Conservation (phyloP, 1,140 invertebrate species). For the Micrasema minimum region DNA sequence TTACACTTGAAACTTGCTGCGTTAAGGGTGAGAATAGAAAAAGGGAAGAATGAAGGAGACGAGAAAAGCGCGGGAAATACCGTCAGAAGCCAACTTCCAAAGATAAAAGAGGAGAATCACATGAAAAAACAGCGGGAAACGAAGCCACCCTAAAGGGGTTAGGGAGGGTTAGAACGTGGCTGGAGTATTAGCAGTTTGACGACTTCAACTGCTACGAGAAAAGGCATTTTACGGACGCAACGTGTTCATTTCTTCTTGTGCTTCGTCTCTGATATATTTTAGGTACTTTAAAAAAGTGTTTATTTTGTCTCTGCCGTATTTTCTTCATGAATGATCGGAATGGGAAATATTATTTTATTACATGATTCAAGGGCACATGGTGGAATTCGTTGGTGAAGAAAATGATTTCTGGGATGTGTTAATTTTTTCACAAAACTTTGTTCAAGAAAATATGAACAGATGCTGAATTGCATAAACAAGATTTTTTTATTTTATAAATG, state of each 20-base stretch:
- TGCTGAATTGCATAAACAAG: too few species aligned
- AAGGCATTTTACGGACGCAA: not conserved
- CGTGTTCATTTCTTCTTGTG: slow-evolving; percentile 12
- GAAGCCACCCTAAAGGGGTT: slow-evolving; percentile 7
- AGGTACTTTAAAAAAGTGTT: too few species aligned
- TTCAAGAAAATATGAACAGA: too few species aligned
- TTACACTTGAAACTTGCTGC: too few species aligned
- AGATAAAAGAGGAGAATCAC: slow-evolving; percentile 9
- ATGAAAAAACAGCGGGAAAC: not conserved
- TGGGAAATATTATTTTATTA: slow-evolving; percentile 24
- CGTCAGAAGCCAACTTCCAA: slow-evolving; percentile 10
- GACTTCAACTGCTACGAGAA: slow-evolving; percentile 1
- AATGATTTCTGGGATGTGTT: not conserved
- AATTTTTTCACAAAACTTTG: too few species aligned
- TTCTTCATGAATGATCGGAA: not conserved
- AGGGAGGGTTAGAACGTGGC: slow-evolving; percentile 13
- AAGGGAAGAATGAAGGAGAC: not conserved
- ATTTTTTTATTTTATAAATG: too few species aligned
- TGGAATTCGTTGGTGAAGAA: not conserved
- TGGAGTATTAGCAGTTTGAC: slow-evolving; percentile 19
- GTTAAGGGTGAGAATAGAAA: slow-evolving; percentile 3
- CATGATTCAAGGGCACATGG: not conserved
- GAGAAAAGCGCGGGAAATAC: not conserved
- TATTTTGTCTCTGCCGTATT: slow-evolving; percentile 6
- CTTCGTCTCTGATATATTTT: too few species aligned